Percentiles rank a stretch among this genome's conserved stretches.
These are phyloP conservation scores for Muntiacus reevesi DNA, from an alignment of 2,113 vertebrate genomes.

Conservation along the genomic window DNA sequence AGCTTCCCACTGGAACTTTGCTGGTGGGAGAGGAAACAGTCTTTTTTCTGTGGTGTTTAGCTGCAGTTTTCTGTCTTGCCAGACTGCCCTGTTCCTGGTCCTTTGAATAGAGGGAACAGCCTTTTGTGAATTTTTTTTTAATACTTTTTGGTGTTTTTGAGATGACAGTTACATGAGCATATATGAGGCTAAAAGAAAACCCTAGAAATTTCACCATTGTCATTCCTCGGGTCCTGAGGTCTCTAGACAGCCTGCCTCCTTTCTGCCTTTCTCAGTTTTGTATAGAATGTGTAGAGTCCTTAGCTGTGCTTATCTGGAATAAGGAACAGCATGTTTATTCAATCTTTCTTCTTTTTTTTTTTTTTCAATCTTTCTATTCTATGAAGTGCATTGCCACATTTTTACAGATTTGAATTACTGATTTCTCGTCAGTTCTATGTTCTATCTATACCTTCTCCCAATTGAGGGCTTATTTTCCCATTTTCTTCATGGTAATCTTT, in stretches of 20 bases:
- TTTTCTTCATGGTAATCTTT: slow-evolving; percentile 20
- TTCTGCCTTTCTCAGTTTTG: neutral
- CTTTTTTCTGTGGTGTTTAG: neutral
- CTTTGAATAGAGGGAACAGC: neutral
- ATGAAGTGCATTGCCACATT: neutral
- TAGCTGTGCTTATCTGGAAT: neutral
- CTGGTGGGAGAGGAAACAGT: neutral
- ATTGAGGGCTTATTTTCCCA: neutral
- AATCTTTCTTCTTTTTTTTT: neutral
- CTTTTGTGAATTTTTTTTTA: neutral
- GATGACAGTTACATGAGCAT: neutral
- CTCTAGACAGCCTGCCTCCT: neutral
- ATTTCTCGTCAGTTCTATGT: neutral
- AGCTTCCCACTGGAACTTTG: neutral
- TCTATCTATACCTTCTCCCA: neutral
- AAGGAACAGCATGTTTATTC: neutral
- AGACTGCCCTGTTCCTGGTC: neutral
- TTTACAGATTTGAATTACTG: neutral
- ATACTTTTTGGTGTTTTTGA: neutral
- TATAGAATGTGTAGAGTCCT: neutral
- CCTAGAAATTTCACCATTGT: neutral
- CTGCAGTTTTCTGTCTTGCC: neutral
- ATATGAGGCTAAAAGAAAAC: neutral
- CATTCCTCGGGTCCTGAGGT: neutral
- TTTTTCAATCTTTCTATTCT: neutral